These are phyloP conservation scores for Syrmaticus mikado DNA, from an alignment of 2,113 vertebrate genomes.

Conservation along the genomic window DNA sequence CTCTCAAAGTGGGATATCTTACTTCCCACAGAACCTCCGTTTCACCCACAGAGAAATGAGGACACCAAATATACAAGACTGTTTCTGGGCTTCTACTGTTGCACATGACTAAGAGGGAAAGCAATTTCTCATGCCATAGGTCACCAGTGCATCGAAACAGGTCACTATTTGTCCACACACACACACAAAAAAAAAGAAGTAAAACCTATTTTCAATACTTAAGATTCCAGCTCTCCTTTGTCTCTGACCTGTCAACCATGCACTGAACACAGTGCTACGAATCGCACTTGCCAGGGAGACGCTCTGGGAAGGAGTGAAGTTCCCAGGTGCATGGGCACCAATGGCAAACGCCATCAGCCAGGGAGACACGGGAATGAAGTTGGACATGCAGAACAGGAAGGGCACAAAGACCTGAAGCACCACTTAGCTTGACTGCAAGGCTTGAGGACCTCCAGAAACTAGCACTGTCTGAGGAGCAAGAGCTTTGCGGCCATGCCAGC, in stretches of 20 bases:
- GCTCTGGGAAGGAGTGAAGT: accelerated
- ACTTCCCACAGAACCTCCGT: not conserved
- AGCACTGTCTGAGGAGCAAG: too few species aligned
- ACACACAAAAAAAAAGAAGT: not conserved
- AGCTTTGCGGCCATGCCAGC: not conserved
- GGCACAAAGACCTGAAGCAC: not conserved
- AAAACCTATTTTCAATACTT: not conserved
- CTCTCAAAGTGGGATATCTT: not conserved
- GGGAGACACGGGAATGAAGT: accelerated
- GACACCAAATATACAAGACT: not conserved
- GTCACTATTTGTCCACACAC: accelerated
- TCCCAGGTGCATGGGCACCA: not conserved
- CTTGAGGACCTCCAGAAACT: not conserved
- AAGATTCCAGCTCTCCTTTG: not conserved
- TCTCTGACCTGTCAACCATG: not conserved
- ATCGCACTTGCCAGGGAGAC: not conserved
- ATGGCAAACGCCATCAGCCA: not conserved
- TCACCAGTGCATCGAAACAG: accelerated
- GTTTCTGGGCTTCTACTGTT: not conserved
- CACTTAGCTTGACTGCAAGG: accelerated
- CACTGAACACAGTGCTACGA: not conserved
- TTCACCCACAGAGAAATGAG: not conserved
- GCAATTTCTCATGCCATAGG: not conserved
- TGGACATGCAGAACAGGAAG: not conserved
- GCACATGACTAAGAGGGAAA: not conserved